Evolutionary conservation across 2,113 vertebrate species (phyloP).

Genomic region (Corythornis madagascariensis): DNA sequence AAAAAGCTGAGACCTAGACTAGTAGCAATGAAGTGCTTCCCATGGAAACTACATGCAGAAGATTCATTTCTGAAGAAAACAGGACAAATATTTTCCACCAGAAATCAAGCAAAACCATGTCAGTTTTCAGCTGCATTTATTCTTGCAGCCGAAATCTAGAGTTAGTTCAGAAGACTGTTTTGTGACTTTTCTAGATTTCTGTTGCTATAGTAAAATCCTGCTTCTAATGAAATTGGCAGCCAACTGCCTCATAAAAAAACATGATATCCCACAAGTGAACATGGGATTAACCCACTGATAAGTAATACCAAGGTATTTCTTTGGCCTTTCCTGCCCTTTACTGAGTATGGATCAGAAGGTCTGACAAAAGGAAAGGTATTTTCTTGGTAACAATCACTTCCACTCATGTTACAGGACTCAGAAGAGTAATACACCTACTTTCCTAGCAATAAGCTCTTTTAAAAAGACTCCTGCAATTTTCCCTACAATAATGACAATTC

Average conservation of each 20-base stretch:
- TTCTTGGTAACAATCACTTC: constrained; percentile 28
- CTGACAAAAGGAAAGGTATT: constrained; percentile 34
- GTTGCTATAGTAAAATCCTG: neutral
- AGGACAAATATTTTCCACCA: neutral
- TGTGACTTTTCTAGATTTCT: neutral
- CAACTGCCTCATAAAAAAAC: neutral
- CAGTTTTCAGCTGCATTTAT: neutral
- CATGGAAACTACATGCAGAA: neutral
- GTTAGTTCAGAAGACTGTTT: neutral
- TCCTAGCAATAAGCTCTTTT: neutral
- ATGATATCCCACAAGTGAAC: neutral
- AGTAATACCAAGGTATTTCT: constrained; percentile 1
- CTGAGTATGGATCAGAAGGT: neutral
- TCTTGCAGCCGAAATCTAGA: neutral
- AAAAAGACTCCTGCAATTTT: neutral
- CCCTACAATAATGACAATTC: neutral
- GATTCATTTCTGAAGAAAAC: neutral
- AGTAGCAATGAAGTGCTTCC: neutral
- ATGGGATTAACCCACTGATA: constrained; percentile 13
- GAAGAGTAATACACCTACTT: neutral
- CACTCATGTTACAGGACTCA: constrained; percentile 21
- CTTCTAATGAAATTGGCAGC: constrained; percentile 7
- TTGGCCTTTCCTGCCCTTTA: neutral
- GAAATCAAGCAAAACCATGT: neutral
- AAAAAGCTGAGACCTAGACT: neutral